Evolutionary conservation across 2,888 invertebrate genomes (phyloP).

Genomic region (Lasioglossum malachurum): DNA sequence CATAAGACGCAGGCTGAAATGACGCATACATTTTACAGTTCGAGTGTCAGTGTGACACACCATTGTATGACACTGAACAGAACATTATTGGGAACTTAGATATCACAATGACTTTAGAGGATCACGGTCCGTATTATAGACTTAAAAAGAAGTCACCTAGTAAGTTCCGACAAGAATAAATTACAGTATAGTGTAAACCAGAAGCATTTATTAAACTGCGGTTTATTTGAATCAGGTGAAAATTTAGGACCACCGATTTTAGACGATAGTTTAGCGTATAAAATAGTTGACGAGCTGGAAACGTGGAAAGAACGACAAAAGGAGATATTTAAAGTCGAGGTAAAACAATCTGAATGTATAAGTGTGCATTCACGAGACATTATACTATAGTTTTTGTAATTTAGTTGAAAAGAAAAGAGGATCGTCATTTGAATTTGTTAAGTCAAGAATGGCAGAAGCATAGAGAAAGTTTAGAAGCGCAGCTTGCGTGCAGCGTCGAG

Average conservation of each 20-base stretch:
- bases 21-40: constrained; percentile 48
- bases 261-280: constrained; percentile 84
- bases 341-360: constrained; percentile 72
- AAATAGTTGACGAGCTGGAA: constrained; percentile 89
- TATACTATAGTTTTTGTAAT: constrained; percentile 23
- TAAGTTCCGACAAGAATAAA: constrained; percentile 47
- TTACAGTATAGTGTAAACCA: not conserved
- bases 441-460: constrained; percentile 87
- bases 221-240: constrained; percentile 67
- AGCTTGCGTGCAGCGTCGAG: constrained; percentile 87
- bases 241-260: constrained; percentile 80
- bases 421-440: constrained; percentile 85
- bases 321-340: constrained; percentile 87
- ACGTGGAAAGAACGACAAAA: constrained; percentile 91
- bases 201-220: not conserved
- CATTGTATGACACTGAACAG: constrained; percentile 73
- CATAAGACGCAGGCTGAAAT: not conserved
- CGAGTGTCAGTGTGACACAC: constrained; percentile 75
- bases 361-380: not conserved
- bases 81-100: constrained; percentile 76
- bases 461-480: constrained; percentile 86
- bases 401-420: constrained; percentile 87
- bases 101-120: constrained; percentile 77
- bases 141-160: constrained; percentile 69
- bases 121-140: constrained; percentile 78